phyloP scores from a whole-genome alignment of 1,140 invertebrate genomes.

The Solen grandis region DNA sequence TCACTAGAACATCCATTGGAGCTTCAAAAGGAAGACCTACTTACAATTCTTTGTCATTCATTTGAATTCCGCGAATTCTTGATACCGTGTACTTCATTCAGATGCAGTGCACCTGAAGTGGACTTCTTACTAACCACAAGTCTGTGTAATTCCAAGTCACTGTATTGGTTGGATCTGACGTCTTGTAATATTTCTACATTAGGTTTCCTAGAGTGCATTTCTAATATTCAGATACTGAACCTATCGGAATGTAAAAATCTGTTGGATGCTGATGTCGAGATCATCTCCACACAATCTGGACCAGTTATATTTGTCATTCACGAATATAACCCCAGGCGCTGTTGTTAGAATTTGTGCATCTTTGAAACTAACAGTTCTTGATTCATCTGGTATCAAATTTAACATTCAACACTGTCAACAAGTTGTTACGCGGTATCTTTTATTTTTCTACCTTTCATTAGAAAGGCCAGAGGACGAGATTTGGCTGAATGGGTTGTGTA shows the following conservation, averaged over 20 bases:
- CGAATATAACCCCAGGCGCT: conserved; percentile 7
- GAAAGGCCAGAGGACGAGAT: conserved; percentile 16
- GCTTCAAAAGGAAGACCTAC: neutral
- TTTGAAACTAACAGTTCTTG: conserved; percentile 22
- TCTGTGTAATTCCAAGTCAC: neutral
- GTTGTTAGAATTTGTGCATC: conserved; percentile 25
- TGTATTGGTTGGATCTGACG: conserved; percentile 24
- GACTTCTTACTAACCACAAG: conserved; percentile 5
- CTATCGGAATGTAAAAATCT: conserved; percentile 27
- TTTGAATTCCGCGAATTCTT: conserved; percentile 24
- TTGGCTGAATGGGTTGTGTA: neutral
- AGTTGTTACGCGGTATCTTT: too few relatives aligned
- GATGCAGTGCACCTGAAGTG: conserved; percentile 2
- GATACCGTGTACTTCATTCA: conserved; percentile 9
- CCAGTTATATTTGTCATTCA: conserved; percentile 27
- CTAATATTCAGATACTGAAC: conserved; percentile 32
- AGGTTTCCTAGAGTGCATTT: neutral
- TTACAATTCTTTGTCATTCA: conserved; percentile 24
- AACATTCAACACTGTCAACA: conserved; percentile 18
- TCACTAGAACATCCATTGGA: conserved; percentile 8
- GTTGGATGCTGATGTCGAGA: conserved; percentile 22
- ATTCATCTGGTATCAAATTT: conserved; percentile 9
- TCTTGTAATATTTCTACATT: conserved; percentile 15
- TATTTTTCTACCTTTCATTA: conserved; percentile 6
- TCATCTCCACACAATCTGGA: conserved; percentile 3